Percentiles rank a stretch among this genome's conserved stretches.
Evolutionary conservation across 2,797 vertebrate species (phyloP).

Genomic region (Bradypus variegatus): DNA sequence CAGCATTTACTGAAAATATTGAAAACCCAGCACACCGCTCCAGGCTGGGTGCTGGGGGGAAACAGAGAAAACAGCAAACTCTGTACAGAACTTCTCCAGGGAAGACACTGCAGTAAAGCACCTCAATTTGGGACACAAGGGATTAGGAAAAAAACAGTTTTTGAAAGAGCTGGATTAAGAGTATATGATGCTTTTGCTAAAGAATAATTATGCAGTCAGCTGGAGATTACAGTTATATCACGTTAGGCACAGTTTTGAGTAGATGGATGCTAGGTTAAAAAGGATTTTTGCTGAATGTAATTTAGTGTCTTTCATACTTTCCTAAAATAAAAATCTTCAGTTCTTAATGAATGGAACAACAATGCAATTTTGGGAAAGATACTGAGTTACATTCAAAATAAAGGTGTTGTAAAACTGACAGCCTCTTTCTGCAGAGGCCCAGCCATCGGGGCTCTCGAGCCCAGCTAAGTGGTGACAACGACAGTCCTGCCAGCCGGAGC

Average conservation of each 20-base stretch:
- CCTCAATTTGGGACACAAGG: fast-evolving
- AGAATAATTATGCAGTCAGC: fast-evolving
- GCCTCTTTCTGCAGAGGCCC: too few species aligned
- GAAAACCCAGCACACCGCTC: background rate
- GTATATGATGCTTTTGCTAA: fast-evolving
- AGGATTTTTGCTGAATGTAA: background rate
- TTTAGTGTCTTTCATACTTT: background rate
- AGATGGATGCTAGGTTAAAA: background rate
- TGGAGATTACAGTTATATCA: fast-evolving
- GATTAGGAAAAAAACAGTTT: background rate
- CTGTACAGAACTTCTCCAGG: background rate
- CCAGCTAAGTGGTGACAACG: too few species aligned
- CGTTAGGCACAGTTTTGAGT: fast-evolving
- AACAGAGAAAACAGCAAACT: too few species aligned
- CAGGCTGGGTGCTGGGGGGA: background rate
- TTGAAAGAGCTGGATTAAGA: background rate
- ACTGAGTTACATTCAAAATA: background rate
- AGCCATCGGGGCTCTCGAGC: too few species aligned
- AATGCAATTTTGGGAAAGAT: background rate
- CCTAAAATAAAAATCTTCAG: background rate
- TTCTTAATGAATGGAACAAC: background rate
- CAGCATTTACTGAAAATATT: background rate
- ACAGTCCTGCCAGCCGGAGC: too few species aligned
- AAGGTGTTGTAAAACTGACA: background rate
- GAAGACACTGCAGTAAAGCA: background rate